phyloP scores from a whole-genome alignment of 1,140 invertebrate species.

The Lordiphosa stackelbergi region DNA sequence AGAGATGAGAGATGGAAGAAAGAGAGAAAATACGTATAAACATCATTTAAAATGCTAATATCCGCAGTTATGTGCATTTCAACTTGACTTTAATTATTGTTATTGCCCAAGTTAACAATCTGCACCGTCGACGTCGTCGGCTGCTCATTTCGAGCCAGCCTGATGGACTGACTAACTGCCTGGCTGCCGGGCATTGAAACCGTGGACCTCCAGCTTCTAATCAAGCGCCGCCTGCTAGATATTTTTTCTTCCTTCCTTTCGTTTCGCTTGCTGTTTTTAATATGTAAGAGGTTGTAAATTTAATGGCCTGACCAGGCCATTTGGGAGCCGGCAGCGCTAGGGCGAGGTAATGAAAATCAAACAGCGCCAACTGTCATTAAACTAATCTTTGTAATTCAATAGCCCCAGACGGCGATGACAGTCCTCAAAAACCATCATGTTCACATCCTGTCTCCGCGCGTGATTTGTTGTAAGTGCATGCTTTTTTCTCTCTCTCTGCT shows the following conservation, averaged over 20 bases:
- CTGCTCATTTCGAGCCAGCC: slow-evolving; percentile 53
- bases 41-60: slow-evolving; percentile 76
- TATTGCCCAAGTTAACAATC: slow-evolving; percentile 76
- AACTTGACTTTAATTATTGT: slow-evolving; percentile 76
- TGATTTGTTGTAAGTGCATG: slow-evolving; percentile 50
- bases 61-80: slow-evolving; percentile 73
- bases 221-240: slow-evolving; percentile 34
- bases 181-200: slow-evolving; percentile 18
- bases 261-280: slow-evolving; percentile 38
- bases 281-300: slow-evolving; percentile 73
- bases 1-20: slow-evolving; percentile 2
- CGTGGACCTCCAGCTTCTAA: slow-evolving; percentile 41
- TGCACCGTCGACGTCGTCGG: slow-evolving; percentile 40
- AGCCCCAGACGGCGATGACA: slow-evolving; percentile 44
- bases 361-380: slow-evolving; percentile 74
- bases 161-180: slow-evolving; percentile 67
- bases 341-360: slow-evolving; percentile 70
- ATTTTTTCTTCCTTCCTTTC: slow-evolving; percentile 14
- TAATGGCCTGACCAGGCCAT: slow-evolving; percentile 47
- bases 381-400: slow-evolving; percentile 74
- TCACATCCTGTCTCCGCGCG: slow-evolving; percentile 33
- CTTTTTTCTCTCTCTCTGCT: slow-evolving; percentile 9
- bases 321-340: slow-evolving; percentile 13
- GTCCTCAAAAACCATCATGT: slow-evolving; percentile 16
- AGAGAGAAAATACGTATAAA: slow-evolving; percentile 39